Evolutionary conservation across 2,888 invertebrate genomes (phyloP).

Genomic region (Chrysolina haemoptera): DNA sequence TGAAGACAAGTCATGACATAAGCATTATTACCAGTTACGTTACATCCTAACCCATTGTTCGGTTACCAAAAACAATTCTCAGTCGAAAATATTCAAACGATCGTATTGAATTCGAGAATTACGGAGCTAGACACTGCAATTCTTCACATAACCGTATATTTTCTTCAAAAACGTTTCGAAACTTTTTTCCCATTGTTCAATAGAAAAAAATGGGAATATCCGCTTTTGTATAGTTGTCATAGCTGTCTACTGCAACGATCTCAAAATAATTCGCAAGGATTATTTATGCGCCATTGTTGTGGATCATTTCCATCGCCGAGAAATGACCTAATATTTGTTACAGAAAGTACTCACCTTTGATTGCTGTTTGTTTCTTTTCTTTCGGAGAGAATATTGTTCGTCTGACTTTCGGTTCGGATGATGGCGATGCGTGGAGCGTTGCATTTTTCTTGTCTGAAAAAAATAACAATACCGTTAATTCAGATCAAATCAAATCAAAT

Average conservation of each 20-base stretch:
- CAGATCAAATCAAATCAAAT: too few relatives aligned
- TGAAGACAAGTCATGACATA: background rate
- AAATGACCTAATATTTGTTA: background rate
- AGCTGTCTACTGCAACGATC: background rate
- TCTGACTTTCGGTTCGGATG: conserved; percentile 58
- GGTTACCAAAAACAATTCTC: background rate
- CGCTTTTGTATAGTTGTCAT: conserved; percentile 6
- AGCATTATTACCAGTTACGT: background rate
- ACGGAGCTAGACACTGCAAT: background rate
- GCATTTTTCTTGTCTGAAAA: conserved; percentile 62
- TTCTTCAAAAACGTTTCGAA: background rate
- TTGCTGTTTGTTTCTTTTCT: conserved; percentile 60
- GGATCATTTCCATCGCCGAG: background rate
- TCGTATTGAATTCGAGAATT: background rate
- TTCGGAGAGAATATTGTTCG: conserved; percentile 58
- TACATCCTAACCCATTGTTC: conserved; percentile 12
- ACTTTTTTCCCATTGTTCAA: background rate
- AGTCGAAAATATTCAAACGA: background rate
- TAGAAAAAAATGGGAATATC: conserved; percentile 6
- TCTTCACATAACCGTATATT: background rate
- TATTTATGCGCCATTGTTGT: conserved; percentile 28
- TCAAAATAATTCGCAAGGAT: conserved; percentile 6
- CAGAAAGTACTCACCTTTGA: conserved; percentile 48
- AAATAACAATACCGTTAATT: conserved; percentile 8
- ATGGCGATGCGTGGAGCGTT: conserved; percentile 49